Percentiles rank a stretch among this genome's conserved stretches.
Evolutionary conservation across 2,797 vertebrate species (phyloP).

Genomic region (Parambassis ranga): DNA sequence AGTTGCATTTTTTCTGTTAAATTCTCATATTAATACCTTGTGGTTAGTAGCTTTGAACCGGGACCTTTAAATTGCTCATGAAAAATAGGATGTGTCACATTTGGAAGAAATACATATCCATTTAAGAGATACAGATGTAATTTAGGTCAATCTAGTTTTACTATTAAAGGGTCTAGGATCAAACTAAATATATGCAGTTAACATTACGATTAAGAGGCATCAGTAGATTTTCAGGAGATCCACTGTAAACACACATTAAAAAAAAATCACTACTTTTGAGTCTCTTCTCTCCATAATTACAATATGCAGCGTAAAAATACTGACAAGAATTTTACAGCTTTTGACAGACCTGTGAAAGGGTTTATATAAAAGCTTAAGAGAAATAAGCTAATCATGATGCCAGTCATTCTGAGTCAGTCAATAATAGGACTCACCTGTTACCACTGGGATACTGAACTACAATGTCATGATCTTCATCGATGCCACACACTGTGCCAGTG

Average conservation of each 20-base stretch:
- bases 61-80: background rate
- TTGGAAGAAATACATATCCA: background rate
- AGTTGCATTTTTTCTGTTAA: background rate
- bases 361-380: background rate
- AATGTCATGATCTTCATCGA: conserved; percentile 98
- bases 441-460: conserved; percentile 98
- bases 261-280: background rate
- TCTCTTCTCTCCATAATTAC: background rate
- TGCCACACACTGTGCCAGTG: conserved; percentile 97
- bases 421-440: conserved; percentile 85
- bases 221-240: background rate
- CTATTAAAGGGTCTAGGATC: too few relatives aligned
- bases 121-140: too few relatives aligned
- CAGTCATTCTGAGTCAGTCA: background rate
- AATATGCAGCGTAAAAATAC: background rate
- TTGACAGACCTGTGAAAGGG: background rate
- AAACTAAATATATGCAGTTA: too few relatives aligned
- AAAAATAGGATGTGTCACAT: background rate
- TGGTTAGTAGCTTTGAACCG: background rate
- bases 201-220: background rate
- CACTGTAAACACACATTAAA: background rate
- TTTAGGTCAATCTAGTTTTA: too few relatives aligned
- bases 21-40: background rate
- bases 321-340: background rate
- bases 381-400: background rate